These are phyloP conservation scores for Bemisia tabaci DNA, from an alignment of 1,140 invertebrate species.

Conservation along the genomic window DNA sequence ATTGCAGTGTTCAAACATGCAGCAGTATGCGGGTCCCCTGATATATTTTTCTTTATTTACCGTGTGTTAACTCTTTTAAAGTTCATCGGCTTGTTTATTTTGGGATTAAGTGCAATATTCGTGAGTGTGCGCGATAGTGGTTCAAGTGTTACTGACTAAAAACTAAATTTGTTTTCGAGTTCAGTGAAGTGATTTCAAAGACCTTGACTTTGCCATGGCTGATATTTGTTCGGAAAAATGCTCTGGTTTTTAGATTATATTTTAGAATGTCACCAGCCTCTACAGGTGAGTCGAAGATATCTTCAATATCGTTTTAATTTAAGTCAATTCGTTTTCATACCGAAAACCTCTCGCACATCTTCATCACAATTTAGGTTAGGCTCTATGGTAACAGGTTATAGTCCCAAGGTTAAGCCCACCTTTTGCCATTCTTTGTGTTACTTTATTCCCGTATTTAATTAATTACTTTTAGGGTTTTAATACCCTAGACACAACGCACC, in stretches of 20 bases:
- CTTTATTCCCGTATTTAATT: too few relatives aligned
- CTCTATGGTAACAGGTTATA: background rate
- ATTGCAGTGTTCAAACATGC: background rate
- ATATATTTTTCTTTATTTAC: background rate
- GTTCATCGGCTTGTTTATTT: background rate
- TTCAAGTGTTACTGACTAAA: background rate
- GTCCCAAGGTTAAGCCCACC: background rate
- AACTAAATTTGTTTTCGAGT: background rate
- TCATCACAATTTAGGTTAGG: background rate
- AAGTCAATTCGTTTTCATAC: too few relatives aligned
- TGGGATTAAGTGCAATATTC: background rate
- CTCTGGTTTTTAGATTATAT: background rate
- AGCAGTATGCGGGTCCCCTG: background rate
- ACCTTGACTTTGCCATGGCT: background rate
- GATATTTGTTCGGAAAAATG: background rate
- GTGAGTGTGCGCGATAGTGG: background rate
- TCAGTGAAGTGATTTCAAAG: background rate
- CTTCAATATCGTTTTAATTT: too few relatives aligned
- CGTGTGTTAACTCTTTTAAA: background rate
- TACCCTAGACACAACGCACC: too few relatives aligned
- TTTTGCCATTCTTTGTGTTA: too few relatives aligned
- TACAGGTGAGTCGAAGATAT: background rate
- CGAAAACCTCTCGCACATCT: too few relatives aligned
- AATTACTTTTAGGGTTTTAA: too few relatives aligned
- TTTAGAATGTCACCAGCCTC: background rate